Evolutionary conservation across 92 coral and sea anemone genomes (phyloP).

Genomic region (Blastomussa wellsi): DNA sequence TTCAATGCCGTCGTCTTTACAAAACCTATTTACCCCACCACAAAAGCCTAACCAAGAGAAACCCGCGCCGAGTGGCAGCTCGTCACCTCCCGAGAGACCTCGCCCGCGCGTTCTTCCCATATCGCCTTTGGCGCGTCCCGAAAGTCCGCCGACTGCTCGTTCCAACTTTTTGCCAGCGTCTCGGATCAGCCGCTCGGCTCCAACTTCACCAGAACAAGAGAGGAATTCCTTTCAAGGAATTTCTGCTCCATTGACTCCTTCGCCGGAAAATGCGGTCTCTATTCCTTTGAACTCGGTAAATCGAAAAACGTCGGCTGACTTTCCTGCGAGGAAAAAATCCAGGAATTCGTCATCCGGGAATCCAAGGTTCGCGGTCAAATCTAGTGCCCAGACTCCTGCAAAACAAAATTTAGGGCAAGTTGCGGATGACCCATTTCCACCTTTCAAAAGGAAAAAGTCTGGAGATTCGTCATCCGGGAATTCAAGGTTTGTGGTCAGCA

Average conservation of each 20-base stretch:
- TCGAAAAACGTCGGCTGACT: conserved; percentile 1
- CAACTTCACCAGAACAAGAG: conserved; percentile 36
- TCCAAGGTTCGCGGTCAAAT: background rate
- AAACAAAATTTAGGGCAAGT: background rate
- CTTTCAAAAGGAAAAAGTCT: conserved; percentile 8
- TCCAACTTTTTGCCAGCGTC: conserved; percentile 6
- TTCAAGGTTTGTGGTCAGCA: conserved; percentile 26
- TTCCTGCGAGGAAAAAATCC: conserved; percentile 13
- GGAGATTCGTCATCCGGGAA: background rate
- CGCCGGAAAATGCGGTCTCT: conserved; percentile 13
- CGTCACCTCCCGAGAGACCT: background rate
- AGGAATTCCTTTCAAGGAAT: background rate
- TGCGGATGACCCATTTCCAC: background rate
- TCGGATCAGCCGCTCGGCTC: conserved; percentile 41
- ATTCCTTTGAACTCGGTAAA: conserved; percentile 2
- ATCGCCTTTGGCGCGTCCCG: conserved; percentile 15
- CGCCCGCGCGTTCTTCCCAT: conserved; percentile 23
- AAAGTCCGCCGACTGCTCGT: conserved; percentile 1
- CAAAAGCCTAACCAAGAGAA: background rate
- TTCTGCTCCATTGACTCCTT: conserved; percentile 14
- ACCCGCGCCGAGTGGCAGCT: background rate
- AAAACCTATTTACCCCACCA: conserved; percentile 24
- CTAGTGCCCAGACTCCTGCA: background rate
- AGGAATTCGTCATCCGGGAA: background rate
- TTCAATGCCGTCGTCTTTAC: conserved; percentile 21